Evolutionary conservation across 2,797 vertebrate species (phyloP).

Genomic region (Atherinosoma microstoma): DNA sequence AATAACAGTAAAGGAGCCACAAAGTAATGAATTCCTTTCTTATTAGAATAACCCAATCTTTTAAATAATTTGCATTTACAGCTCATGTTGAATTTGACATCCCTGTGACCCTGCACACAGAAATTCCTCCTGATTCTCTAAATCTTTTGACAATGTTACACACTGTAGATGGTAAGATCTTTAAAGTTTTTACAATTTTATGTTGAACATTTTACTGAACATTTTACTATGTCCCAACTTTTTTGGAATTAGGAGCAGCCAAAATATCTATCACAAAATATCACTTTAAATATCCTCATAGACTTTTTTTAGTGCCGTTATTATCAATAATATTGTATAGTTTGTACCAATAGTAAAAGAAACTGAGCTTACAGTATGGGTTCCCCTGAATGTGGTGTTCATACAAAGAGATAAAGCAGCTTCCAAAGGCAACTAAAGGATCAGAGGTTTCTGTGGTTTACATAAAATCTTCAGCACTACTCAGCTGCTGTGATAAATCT

Average conservation of each 20-base stretch:
- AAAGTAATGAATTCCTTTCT: background rate
- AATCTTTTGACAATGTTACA: no score
- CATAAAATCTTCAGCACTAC: slow-evolving; percentile 1
- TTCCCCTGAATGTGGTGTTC: background rate
- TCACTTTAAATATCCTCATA: no score
- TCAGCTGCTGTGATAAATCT: slow-evolving; percentile 9
- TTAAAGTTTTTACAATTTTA: background rate
- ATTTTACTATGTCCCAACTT: no score
- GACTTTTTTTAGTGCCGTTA: background rate
- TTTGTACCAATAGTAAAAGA: background rate
- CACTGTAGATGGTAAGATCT: no score
- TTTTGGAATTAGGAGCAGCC: no score
- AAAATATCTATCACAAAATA: no score
- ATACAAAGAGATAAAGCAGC: slow-evolving; percentile 1
- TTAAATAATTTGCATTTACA: no score
- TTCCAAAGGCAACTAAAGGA: slow-evolving; percentile 14
- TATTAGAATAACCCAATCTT: background rate
- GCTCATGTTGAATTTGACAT: no score
- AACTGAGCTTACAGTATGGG: background rate
- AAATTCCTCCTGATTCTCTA: no score
- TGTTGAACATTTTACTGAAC: no score
- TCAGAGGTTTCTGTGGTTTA: slow-evolving; percentile 12
- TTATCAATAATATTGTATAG: background rate
- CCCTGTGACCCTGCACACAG: no score
- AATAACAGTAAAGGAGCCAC: background rate